Evolutionary conservation across 1,140 invertebrate genomes (phyloP).

Genomic region (Drosophila arizonae): DNA sequence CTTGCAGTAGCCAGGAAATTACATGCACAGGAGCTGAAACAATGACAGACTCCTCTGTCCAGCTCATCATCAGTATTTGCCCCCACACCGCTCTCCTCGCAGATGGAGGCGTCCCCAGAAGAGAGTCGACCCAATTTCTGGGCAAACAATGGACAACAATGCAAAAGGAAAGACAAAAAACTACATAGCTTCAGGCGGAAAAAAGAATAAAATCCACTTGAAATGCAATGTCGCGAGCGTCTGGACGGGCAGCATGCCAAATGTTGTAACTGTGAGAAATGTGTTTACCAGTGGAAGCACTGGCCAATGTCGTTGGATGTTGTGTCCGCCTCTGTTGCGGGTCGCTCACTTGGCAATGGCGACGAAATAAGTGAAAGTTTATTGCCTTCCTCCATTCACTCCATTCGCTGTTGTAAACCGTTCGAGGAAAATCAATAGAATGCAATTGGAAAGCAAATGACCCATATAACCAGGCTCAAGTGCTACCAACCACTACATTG

Average conservation of each 20-base stretch:
- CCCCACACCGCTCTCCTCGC: conserved; percentile 10
- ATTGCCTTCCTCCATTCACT: conserved; percentile 42
- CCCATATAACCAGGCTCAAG: conserved; percentile 58
- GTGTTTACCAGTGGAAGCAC: conserved; percentile 59
- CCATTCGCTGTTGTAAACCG: neutral
- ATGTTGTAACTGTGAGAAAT: conserved; percentile 59
- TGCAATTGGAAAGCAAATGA: conserved; percentile 73
- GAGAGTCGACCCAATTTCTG: conserved; percentile 69
- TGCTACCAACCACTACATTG: conserved; percentile 9
- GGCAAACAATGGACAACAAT: conserved; percentile 58
- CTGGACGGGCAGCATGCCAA: conserved; percentile 25
- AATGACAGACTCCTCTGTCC: conserved; percentile 52
- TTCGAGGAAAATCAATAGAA: conserved; percentile 68
- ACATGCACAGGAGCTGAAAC: conserved; percentile 72
- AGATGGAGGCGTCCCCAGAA: conserved; percentile 2
- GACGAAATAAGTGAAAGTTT: conserved; percentile 79
- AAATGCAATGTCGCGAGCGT: conserved; percentile 46
- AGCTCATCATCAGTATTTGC: conserved; percentile 52
- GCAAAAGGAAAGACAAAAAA: conserved; percentile 20
- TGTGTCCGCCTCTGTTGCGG: conserved; percentile 22
- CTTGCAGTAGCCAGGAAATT: conserved; percentile 58
- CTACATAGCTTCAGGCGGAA: conserved; percentile 44
- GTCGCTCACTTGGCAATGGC: conserved; percentile 39
- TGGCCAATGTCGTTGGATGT: conserved; percentile 23
- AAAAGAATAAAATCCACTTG: conserved; percentile 53